Evolutionary conservation across 2,888 invertebrate species (phyloP), one percentile per base, ranked within the genome.

Genomic region (Drosophila meridiana): DNA sequence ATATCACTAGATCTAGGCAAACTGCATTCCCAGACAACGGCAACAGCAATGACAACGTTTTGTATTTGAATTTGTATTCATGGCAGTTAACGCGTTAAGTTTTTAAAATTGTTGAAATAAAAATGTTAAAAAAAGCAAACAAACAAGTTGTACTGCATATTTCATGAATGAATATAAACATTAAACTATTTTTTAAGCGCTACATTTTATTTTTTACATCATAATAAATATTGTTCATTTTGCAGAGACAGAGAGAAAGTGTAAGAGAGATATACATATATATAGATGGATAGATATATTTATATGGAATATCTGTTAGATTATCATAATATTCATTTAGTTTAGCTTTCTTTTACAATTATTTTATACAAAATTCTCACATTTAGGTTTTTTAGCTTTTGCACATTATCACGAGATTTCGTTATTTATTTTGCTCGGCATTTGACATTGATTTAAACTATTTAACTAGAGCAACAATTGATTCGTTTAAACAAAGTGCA

Each of bases 331-430:
- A 80, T 87, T 82, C 72, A 61, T 80, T 87, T 87, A 66, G 72
- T 63, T 71, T 80, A 26, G 6, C 11, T 13, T 52, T 2, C 61
- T 69, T 40, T 83, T 84, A 87, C 55, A 86, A 82, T 82, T 86
- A 88, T 79, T 87, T 87, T 87, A 82, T 88, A 86, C 86, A 86
- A 87, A 88, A 82, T 86, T 86, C 87, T 88, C 88, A 86, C 89
- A 86, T 86, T 86, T 88, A 87, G 85, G 73, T 79, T 75, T 75
- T 76, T 82, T 77, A 77, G 82, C 71, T 55, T 82, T 82, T 86
- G 80, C 78, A 81, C 82, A 83, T 77, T 86, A 88, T 87, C 89
- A 88, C 86, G 80, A 78, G 76, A 75, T 86, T 78, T 65, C 80
- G 38, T 66, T 69, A 50, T 43, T 43, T 80, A 30, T 52, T 69